Base-by-base conservation (phyloP, 2,888 invertebrate genomes). In the Halictus ligatus region DNA sequence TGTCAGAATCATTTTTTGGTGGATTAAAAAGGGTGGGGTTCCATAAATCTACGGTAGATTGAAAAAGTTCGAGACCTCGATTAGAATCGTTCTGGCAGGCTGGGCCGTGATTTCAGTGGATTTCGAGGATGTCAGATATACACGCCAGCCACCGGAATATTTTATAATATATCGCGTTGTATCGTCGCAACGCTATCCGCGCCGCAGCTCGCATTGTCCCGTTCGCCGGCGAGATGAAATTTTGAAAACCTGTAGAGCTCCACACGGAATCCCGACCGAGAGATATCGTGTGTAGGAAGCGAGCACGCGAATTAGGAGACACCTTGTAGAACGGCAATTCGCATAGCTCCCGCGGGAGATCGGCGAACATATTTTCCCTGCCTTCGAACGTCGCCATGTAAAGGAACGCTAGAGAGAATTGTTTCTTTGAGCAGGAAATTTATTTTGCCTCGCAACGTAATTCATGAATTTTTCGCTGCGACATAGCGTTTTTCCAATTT, bases 241-340 rank as follows among this genome's bases (percentile, higher is more conserved):
- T 87, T 86, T 86, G 72, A 86, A 75, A 81, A 78, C 77, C 81
- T 35, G 29, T 69, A 54, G 35, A 79, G 60, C 73, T 58, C 77
- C 40, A 21, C 50, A 35, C 21, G 29, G 80, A 85, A 78, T 78
- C 83, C 77, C 77, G 67, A 64, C 50, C 46, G 18, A n/a, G 72
- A 67, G 73, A 60, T 18, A 54, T 29, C 78, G 18, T 50, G 72
- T 25, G 69, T 64, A 50, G 54, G 64, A 58, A 46, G 73, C 75
- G 60, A 21, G n/a, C 67, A 25, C 80, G 60, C 84, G 80, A 87
- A 88, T 88, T 88, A 88, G 86, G 78, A 43, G 79, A 85, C 74
- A 58, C 72, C 74, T 46, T 73, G 75, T 75, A 74, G 67, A 46
- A 67, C 72, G 73, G 67, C 85, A 60, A 84, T 81, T 78, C 69